phyloP scores from a whole-genome alignment of 1,140 invertebrate genomes.

The fruit fly (Drosophila melanogaster) region DNA sequence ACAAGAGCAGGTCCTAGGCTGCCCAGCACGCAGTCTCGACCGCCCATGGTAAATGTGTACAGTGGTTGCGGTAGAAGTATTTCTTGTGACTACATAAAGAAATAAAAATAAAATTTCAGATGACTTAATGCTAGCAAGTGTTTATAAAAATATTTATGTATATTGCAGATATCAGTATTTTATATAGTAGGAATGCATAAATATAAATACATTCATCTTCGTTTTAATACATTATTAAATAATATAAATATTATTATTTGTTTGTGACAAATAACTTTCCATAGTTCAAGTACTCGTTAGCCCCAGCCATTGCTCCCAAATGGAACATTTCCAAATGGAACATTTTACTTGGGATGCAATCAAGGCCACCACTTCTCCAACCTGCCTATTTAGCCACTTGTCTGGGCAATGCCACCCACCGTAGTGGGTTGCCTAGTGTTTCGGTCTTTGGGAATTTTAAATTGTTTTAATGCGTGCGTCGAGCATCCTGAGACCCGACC shows the following conservation, averaged over 20 bases:
- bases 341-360: slow-evolving; percentile 4
- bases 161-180: too few species aligned
- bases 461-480: slow-evolving; percentile 74
- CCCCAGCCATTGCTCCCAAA: background rate
- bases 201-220: too few species aligned
- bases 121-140: too few species aligned
- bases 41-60: slow-evolving; percentile 44
- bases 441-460: slow-evolving; percentile 73
- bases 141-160: too few species aligned
- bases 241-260: background rate
- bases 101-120: too few species aligned
- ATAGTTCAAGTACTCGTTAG: background rate
- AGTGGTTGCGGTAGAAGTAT: slow-evolving; percentile 22
- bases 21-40: slow-evolving; percentile 28
- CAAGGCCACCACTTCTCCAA: background rate
- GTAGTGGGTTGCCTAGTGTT: slow-evolving; percentile 33
- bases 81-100: too few species aligned
- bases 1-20: slow-evolving; percentile 30
- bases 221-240: too few species aligned
- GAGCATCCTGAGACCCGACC: slow-evolving; percentile 54
- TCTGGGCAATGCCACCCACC: slow-evolving; percentile 22
- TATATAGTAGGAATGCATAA: too few species aligned
- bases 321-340: slow-evolving; percentile 2
- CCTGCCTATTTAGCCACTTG: background rate
- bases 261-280: background rate